These are phyloP conservation scores for Beris morrisii DNA, from an alignment of 2,888 invertebrate genomes.

Conservation along the genomic window DNA sequence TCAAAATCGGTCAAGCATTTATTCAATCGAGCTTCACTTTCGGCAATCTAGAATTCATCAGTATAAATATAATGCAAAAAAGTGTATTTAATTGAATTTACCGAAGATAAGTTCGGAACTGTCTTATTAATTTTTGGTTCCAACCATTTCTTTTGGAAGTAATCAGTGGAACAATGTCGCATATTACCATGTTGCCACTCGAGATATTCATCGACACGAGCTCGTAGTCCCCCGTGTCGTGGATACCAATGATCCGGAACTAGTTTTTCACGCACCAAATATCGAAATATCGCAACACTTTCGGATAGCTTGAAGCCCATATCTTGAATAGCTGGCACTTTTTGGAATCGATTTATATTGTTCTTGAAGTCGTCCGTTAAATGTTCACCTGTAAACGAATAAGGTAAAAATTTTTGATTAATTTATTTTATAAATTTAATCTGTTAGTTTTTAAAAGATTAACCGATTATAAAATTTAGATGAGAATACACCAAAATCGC, in stretches of 20 bases:
- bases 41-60: constrained; percentile 3
- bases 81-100: constrained; percentile 38
- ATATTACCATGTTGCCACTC: constrained; percentile 74
- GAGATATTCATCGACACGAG: constrained; percentile 69
- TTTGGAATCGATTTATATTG: constrained; percentile 63
- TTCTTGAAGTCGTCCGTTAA: constrained; percentile 62
- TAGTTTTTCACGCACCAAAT: constrained; percentile 61
- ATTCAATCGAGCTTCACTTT: constrained; percentile 55
- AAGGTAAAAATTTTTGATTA: too few relatives aligned
- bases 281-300: constrained; percentile 70
- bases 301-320: constrained; percentile 69
- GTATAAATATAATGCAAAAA: not conserved
- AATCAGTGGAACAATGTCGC: constrained; percentile 61
- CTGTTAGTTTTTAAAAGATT: not conserved
- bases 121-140: constrained; percentile 59
- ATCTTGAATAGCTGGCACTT: constrained; percentile 68
- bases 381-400: constrained; percentile 61
- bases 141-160: constrained; percentile 62
- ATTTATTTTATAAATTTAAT: not conserved
- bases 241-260: constrained; percentile 71
- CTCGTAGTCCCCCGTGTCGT: constrained; percentile 61
- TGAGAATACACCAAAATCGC: too few relatives aligned
- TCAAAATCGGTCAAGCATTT: constrained; percentile 63
- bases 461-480: constrained; percentile 2
- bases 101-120: constrained; percentile 55